Conservation (phyloP, 2,113 vertebrate species). For the Hippocampus guttulatus region DNA sequence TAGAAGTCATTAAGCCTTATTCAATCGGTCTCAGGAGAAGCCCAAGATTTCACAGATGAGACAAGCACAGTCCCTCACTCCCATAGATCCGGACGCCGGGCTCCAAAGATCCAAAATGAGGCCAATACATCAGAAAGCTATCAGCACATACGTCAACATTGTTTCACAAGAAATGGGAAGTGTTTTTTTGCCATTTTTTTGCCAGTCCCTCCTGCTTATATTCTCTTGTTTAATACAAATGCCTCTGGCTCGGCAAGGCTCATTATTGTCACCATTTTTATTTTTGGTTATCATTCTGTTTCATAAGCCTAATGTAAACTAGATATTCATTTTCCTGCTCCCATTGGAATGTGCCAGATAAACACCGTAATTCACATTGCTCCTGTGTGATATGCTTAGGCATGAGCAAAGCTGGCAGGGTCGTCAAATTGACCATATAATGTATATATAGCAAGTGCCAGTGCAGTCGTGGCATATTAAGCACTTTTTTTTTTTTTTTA, state of each 20-base stretch:
- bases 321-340: conserved; percentile 35
- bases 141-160: conserved; percentile 62
- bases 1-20: conserved; percentile 59
- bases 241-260: conserved; percentile 41
- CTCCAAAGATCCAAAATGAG: conserved; percentile 54
- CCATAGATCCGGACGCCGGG: conserved; percentile 44
- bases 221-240: conserved; percentile 50
- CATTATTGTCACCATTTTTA: conserved; percentile 60
- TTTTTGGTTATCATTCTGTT: conserved; percentile 57
- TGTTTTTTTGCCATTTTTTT: neutral
- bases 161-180: conserved; percentile 55
- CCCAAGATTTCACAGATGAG: conserved; percentile 57
- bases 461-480: conserved; percentile 50
- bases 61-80: conserved; percentile 44
- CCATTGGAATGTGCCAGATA: conserved; percentile 47
- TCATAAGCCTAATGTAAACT: conserved; percentile 44
- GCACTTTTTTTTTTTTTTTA: conserved; percentile 36
- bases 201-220: conserved; percentile 8
- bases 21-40: conserved; percentile 60
- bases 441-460: conserved; percentile 54
- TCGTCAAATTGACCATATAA: conserved; percentile 63
- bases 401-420: conserved; percentile 49
- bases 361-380: conserved; percentile 57
- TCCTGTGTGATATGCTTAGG: conserved; percentile 54
- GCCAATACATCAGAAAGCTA: conserved; percentile 61